Base-by-base conservation (phyloP, 1,140 invertebrate genomes). In the Hypothenemus hampei region DNA sequence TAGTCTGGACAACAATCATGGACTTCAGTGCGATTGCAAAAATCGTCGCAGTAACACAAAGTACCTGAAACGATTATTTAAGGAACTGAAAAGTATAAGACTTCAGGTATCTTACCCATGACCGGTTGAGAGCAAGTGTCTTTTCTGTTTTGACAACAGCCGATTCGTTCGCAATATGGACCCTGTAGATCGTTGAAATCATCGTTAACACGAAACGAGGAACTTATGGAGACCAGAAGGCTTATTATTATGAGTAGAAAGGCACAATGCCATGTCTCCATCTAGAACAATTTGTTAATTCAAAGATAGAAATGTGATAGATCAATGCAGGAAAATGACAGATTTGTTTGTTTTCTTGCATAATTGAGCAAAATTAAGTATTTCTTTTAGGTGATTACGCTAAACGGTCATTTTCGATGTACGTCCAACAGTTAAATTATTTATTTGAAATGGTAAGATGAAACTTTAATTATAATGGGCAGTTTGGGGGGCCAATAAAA, bases 11-110 rank as follows among this genome's bases (percentile, higher is more conserved):
- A 96, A 67, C 92, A 95, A 26, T 83, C 79, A 35, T 58, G 49
- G 3, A 59, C 62, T 7, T 68, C 72, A 0, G 74, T 76, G 39
- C 81, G 73, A 61, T 91, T 84, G 73, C 93, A 97, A 73, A 96
- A 96, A 58, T 89, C 78, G 73, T 97, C 93, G 67, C 93, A 97
- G 72, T 97, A 96, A 71, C 93, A 97, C 3, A 88, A 66, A 0
- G 91, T 92, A 11, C 77, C 86, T 75, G 77, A 59, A 57, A 29
- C n/a, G n/a, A 16, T 29, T 29, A 31, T 31, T 31, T 31, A 3
- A 31, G 10, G 26, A 31, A 31, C 8, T 8, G 26, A 31, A 31
- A 31, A 31, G 13, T 31, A 8, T 31, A 13, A 31, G 13, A 2
- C 1, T 31, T 31, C 1, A 11, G 26, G 26, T 8, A 37, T 16